Evolutionary conservation across 2,888 invertebrate genomes (phyloP), one percentile per base, ranked within the genome.

Genomic region (Rhamnusium bicolor): DNA sequence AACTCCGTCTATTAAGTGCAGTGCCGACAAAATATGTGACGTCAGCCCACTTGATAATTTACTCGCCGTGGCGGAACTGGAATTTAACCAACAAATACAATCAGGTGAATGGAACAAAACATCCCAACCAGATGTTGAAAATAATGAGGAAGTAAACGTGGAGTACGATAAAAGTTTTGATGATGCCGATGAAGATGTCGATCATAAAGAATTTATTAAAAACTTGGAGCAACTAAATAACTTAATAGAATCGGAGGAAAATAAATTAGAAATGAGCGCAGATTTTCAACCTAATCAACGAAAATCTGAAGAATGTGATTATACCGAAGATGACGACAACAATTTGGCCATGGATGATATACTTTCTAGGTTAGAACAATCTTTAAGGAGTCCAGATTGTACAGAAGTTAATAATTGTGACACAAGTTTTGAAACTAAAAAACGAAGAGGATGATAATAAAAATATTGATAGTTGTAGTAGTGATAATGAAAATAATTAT

Each of bases 61-160:
- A 82, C 89, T 92, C 72, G 92, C 92, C 68, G 92, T 92, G 72
- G 92, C 92, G 74, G 92, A 92, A 86, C 89, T 92, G 66, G 92
- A 92, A 86, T 90, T 92, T 83, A 91, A 91, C 85, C 91, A 92
- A 86, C 91, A 92, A 78, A 85, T 87, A 78, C 85, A 86, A 79
- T 86, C 86, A 10, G 87, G 85, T 76, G 85, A 86, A 78, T 87
- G 87, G 87, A 82, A 84, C 66, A 72, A 79, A 67, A 71, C 73
- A 46, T 69, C 67, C 14, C 71, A 77, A 63, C 69, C 61, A 24
- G 67, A 71, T 46, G 24, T 67, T 8, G 76, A 71, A 40, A 54
- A 18, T 24, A 73, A 70, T 51, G 75, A 73, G 40, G 76, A 77
- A 29, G 56, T 53, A 7, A 71, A 74, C 19, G 72, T 76, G 49